Conservation (phyloP, 2,888 invertebrate species). For the Lampropteryx suffumata region DNA sequence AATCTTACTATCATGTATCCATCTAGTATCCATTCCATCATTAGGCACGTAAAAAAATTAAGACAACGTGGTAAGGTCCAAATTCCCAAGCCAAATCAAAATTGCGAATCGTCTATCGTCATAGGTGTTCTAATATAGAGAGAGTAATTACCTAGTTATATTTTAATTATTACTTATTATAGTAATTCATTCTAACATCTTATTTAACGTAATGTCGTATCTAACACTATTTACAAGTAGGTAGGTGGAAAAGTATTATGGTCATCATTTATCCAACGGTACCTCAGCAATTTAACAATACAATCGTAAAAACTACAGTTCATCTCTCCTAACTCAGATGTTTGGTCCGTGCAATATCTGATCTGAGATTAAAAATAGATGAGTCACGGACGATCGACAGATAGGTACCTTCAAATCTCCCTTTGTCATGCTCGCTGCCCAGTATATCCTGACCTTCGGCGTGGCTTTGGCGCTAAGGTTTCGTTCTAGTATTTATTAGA, state of each 20-base stretch:
- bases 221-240: too few species aligned
- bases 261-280: conserved; percentile 4
- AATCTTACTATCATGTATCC: too few species aligned
- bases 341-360: conserved; percentile 36
- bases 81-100: too few species aligned
- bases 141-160: too few species aligned
- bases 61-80: too few species aligned
- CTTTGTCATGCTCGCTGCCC: conserved; percentile 64
- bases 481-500: conserved; percentile 8
- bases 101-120: too few species aligned
- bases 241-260: not conserved
- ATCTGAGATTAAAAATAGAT: conserved; percentile 61
- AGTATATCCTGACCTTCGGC: conserved; percentile 22
- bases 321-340: conserved; percentile 21
- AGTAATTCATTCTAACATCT: too few species aligned
- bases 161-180: too few species aligned
- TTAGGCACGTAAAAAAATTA: too few species aligned
- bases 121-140: too few species aligned
- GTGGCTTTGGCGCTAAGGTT: conserved; percentile 23
- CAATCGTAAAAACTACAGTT: conserved; percentile 14
- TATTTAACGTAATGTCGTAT: too few species aligned
- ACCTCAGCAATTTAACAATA: conserved; percentile 8
- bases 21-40: too few species aligned
- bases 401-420: conserved; percentile 69
- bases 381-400: conserved; percentile 72